Base-by-base conservation (phyloP, 1,140 invertebrate species). In the Hyposmocoma kahamanoa region DNA sequence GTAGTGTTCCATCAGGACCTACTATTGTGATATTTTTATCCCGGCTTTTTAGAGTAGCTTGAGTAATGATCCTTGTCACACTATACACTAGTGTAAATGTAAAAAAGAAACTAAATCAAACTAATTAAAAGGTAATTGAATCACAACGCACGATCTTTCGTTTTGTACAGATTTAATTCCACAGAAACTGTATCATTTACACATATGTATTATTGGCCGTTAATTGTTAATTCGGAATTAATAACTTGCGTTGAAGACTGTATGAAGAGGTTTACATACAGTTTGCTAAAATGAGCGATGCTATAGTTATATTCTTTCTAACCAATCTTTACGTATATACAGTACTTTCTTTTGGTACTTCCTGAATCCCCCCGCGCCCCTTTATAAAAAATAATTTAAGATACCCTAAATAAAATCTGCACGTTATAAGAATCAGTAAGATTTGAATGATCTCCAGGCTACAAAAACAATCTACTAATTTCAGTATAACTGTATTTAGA, bases 101-200 rank as follows among this genome's bases (percentile, higher is more conserved):
- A 45, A 58, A 56, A 50, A 46, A 48, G 51, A 57, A 24, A 59
- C 48, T 48, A 50, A 57, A 57, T 38, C 39, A 24, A 52, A 50
- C 51, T 43, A 43, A 59, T 44, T 58, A 53, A 59, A 48, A 41
- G 43, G 63, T 53, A 36, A 47, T 47, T 59, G 62, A 84, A 84
- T 82, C 60, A 84, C 62, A 82, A 81, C 43, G 56, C 71, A 72
- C 67, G 74, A 19, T 72, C 34, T 39, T 71, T 79, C 49, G 58
- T 84, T 84, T 84, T 84, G 77, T 84, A 83, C 79, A 84, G 77
- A 83, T 84, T 84, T 84, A 82, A 81, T 83, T 81, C 68, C 76
- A 81, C 74, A 78, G 78, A 81, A 61, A 78, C 69, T 84, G 74
- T n/a, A n/a, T n/a, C 64, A 66, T 73, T 79, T 75, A 84, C 76